A percentile compares a stretch with the other conserved stretches of the same genome.
Conservation (phyloP, 1,140 invertebrate species). For the Nebria ingens region DNA sequence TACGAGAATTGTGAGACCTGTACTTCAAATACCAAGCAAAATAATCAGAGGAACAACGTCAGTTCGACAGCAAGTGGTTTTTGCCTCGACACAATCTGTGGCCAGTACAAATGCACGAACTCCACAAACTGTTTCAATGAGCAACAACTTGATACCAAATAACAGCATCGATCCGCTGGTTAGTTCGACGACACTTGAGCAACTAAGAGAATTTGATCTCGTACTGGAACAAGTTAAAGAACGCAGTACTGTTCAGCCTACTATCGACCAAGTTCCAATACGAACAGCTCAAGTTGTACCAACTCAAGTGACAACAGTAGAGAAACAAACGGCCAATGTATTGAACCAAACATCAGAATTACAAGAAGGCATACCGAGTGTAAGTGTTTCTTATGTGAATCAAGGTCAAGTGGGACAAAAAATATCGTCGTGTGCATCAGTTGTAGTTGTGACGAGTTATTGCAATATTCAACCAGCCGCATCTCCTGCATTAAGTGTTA, state of each 20-base stretch:
- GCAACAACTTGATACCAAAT: constrained; percentile 16
- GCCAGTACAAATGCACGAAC: constrained; percentile 35
- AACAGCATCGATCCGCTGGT: neutral
- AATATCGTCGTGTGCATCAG: constrained; percentile 40
- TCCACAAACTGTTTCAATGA: constrained; percentile 7
- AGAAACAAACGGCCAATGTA: constrained; percentile 18
- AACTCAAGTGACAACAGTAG: neutral
- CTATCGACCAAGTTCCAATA: constrained; percentile 22
- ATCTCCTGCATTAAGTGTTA: constrained; percentile 46
- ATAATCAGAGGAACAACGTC: constrained; percentile 40
- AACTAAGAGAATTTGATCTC: constrained; percentile 70
- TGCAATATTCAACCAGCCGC: constrained; percentile 43
- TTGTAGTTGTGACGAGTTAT: constrained; percentile 42
- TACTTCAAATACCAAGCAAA: constrained; percentile 45
- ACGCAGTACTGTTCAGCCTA: constrained; percentile 48
- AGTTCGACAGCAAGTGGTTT: constrained; percentile 38
- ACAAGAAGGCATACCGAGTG: constrained; percentile 21
- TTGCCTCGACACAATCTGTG: constrained; percentile 37
- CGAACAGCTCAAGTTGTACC: constrained; percentile 19
- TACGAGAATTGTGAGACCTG: constrained; percentile 42
- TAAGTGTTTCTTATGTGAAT: constrained; percentile 39
- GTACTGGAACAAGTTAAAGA: constrained; percentile 72
- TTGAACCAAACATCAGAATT: constrained; percentile 6
- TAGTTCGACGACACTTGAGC: constrained; percentile 54
- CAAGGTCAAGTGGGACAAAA: constrained; percentile 33